Base-by-base conservation (phyloP, 2,113 vertebrate genomes). In the Passer montanus region DNA sequence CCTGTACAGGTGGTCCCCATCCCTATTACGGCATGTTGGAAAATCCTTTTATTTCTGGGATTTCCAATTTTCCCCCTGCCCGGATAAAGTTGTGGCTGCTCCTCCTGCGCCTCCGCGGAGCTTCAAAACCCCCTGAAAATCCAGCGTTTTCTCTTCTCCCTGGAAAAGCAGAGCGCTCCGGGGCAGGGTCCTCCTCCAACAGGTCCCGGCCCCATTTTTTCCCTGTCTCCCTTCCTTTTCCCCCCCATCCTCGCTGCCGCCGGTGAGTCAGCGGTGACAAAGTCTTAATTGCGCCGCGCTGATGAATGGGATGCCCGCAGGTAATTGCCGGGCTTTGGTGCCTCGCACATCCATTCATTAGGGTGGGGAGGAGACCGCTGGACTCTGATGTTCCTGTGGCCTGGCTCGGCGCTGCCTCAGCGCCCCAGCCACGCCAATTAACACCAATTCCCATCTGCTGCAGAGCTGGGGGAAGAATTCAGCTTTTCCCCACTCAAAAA, bases 231-330 rank as follows among this genome's bases (percentile, higher is more conserved):
- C 53, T 58, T 31, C 46, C 47, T 69, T 6, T 35, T 33, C 53
- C 37, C 19, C 67, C 30, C 18, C 35, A 7, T 75, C 41, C 67
- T 55, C 18, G 77, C 17, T 52, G 95, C 47, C 88, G 84, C 89
- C 41, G 3, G 84, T 94, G 96, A 96, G 77, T 95, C 94, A 96
- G 66, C 58, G 4, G 77, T 87, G 90, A 82, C 94, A 87, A 84
- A 78, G 77, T 49, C 86, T 92, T 89, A 85, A 91, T 94, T 93
- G 84, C 19, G 56, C 17, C 5, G 33, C 91, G 73, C 55, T 92
- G 95, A 73, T 95, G 89, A 92, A 87, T 53, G 93, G 81, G 93
- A 82, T 95, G 96, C 64, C 94, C 33, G 30, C 95, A 95, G 96
- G 95, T 96, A 53, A 94, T 55, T 46, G 22, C 80, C 55, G 6